Conservation (phyloP, 2,888 invertebrate genomes). For the Laothoe populi region DNA sequence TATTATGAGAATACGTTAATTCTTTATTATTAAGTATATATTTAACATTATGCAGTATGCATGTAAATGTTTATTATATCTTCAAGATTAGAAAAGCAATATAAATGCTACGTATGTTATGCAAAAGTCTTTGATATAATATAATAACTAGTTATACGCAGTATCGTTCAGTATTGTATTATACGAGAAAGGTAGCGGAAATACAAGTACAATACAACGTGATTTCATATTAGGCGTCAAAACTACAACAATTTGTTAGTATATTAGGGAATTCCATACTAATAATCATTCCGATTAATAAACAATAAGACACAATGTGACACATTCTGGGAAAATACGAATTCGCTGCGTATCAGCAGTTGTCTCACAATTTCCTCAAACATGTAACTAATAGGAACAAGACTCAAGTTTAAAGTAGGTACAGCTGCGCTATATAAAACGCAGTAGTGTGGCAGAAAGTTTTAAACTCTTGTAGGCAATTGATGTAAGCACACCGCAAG, state of each 20-base stretch:
- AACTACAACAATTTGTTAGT: neutral
- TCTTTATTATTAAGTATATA: too few relatives aligned
- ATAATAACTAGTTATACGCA: too few relatives aligned
- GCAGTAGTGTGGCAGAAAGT: neutral
- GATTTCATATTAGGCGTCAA: too few relatives aligned
- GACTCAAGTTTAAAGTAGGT: conserved; percentile 21
- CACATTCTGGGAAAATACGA: conserved; percentile 21
- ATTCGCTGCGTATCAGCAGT: neutral
- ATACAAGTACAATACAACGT: too few relatives aligned
- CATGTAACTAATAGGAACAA: too few relatives aligned
- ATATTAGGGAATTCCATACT: conserved; percentile 25
- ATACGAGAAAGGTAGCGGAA: neutral
- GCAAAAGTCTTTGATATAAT: too few relatives aligned
- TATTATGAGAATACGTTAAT: too few relatives aligned
- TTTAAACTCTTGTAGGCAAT: conserved; percentile 13
- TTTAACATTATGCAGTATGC: too few relatives aligned
- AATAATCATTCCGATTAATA: conserved; percentile 28
- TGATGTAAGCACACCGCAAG: neutral
- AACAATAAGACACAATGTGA: conserved; percentile 27
- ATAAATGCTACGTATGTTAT: too few relatives aligned
- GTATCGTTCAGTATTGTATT: too few relatives aligned
- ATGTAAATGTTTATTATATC: too few relatives aligned
- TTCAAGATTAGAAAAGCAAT: too few relatives aligned
- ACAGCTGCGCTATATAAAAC: conserved; percentile 37
- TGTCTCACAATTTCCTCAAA: neutral